Evolutionary conservation across 2,113 vertebrate species (phyloP).

Genomic region (Artemisiospiza belli): DNA sequence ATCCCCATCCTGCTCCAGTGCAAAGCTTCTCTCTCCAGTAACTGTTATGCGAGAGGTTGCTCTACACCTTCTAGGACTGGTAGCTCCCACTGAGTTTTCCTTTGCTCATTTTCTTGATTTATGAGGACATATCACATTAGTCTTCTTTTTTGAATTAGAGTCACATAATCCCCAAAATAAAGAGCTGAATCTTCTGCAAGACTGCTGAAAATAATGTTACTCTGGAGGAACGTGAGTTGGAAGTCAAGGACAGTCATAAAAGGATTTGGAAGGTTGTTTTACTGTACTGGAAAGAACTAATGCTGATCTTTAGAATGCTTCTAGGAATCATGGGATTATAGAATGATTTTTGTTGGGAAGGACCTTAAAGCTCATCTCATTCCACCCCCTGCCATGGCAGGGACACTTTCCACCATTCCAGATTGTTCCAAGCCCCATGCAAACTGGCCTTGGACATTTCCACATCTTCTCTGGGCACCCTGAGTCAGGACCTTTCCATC

Average conservation of each 20-base stretch:
- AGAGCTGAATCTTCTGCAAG: neutral
- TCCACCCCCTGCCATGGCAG: neutral
- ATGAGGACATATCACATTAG: neutral
- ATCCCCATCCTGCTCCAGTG: neutral
- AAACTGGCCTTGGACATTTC: neutral
- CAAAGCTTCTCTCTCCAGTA: neutral
- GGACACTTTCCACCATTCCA: neutral
- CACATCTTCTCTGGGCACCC: neutral
- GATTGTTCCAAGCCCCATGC: fast-evolving
- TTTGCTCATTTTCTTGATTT: neutral
- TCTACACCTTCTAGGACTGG: neutral
- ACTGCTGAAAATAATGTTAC: neutral
- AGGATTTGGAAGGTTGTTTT: neutral
- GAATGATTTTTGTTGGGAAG: neutral
- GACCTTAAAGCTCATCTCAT: neutral
- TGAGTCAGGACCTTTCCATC: neutral
- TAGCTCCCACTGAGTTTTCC: neutral
- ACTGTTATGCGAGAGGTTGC: neutral
- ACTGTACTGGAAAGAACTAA: neutral
- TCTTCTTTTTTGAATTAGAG: neutral
- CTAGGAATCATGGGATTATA: neutral
- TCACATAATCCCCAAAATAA: neutral
- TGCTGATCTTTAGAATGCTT: neutral
- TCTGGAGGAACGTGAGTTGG: neutral
- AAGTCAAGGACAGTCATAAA: neutral